Base-by-base conservation (phyloP, 2,113 vertebrate species). In the Lota lota region DNA sequence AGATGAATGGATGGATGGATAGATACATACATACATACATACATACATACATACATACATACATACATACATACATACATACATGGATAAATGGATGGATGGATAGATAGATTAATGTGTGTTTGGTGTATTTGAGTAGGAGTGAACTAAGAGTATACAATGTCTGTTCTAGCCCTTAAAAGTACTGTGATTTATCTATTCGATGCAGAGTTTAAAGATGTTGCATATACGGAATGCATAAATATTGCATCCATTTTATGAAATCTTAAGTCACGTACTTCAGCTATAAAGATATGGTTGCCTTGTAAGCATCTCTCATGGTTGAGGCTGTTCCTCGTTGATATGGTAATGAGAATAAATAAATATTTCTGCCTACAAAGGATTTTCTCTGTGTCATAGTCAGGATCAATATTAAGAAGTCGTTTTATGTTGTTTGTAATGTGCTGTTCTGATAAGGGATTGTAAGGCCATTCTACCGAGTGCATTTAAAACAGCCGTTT, bases 401-500 rank as follows among this genome's bases (percentile, higher is more conserved):
- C 50, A 2, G 50, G 50, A 16, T 16, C 16, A 51, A 51, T 16
- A 16, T 16, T 51, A 16, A 51, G 16, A 51, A 6, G 50, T 11
- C 11, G 50, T 51, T 51, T 51, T 51, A 2, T 7, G 50, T 51
- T 16, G 50, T 51, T 51, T 51, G 10, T 16, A 51, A 16, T 51
- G 16, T 7, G 50, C 50, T 51, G 10, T 51, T 51, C 10, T 51
- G 50, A 51, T 51, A 51, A 51, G 11, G 50, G 16, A 51, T 51
- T 11, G 50, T 51, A 16, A 51, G 50, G 16, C 50, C 16, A 11
- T 51, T 16, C 71, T 72, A 69, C 76, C 80, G 73, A 75, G 67
- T 63, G 75, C 73, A 79, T 75, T 77, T 62, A 61, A 66, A 72
- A 70, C 62, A 76, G 75, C 58, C 61, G 62, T 73, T 69, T 53